phyloP scores from a whole-genome alignment of 2,113 vertebrate genomes.

The Burhinus oedicnemus region DNA sequence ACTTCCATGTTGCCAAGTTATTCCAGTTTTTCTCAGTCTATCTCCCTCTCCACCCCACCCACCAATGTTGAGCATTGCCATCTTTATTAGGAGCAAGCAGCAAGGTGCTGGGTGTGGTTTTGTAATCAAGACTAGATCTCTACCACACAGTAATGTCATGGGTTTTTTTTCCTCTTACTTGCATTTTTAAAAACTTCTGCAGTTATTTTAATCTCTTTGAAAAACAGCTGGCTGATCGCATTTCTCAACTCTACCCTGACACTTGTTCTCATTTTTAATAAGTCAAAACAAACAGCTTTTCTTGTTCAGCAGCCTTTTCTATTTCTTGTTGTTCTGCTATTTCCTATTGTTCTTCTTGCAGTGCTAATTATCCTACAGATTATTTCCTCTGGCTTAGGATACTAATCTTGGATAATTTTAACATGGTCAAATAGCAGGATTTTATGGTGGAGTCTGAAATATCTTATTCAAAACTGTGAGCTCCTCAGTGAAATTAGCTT shows the following conservation, averaged over 20 bases:
- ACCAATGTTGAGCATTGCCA: accelerated
- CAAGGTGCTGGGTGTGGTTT: not conserved
- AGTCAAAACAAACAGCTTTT: not conserved
- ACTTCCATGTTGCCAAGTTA: not conserved
- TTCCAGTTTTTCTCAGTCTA: not conserved
- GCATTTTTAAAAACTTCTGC: not conserved
- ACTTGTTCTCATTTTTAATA: not conserved
- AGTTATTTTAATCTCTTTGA: not conserved
- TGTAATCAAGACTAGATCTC: not conserved
- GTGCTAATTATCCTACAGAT: not conserved
- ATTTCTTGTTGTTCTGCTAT: not conserved
- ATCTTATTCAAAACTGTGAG: not conserved
- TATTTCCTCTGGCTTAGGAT: not conserved
- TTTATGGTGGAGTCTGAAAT: not conserved
- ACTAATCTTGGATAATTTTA: not conserved
- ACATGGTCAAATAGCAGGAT: not conserved
- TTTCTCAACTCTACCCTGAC: not conserved
- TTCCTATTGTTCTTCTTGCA: not conserved
- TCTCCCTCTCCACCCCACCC: not conserved
- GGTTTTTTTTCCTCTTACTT: not conserved
- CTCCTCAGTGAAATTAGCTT: not conserved
- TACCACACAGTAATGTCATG: not conserved
- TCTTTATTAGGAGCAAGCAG: not conserved
- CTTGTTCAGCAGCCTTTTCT: not conserved
- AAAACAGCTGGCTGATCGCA: not conserved